phyloP scores from a whole-genome alignment of 2,888 invertebrate species.

The Dolomedes plantarius region DNA sequence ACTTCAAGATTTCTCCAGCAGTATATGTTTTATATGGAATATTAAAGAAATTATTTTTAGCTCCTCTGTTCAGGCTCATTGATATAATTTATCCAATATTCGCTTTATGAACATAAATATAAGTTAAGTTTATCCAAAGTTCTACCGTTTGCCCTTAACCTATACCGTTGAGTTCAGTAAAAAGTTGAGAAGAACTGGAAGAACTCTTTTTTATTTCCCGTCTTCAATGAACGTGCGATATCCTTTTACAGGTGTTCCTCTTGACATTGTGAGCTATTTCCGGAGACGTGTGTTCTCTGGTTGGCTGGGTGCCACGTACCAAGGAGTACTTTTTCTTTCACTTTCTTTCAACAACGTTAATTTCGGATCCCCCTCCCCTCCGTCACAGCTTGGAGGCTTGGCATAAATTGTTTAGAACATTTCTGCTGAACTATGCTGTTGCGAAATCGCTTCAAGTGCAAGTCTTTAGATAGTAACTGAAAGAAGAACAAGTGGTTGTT shows the following conservation, averaged over 20 bases:
- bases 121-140: too few relatives aligned
- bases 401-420: neutral
- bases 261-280: constrained; percentile 57
- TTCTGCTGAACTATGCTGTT: neutral
- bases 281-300: neutral
- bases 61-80: too few relatives aligned
- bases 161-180: too few relatives aligned
- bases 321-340: neutral
- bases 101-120: too few relatives aligned
- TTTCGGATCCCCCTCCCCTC: constrained; percentile 2
- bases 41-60: too few relatives aligned
- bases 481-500: constrained; percentile 21
- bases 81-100: too few relatives aligned
- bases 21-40: too few relatives aligned
- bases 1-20: too few relatives aligned
- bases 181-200: too few relatives aligned
- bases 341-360: neutral
- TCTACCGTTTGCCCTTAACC: too few relatives aligned
- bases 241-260: constrained; percentile 27
- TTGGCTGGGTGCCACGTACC: constrained; percentile 26
- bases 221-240: neutral
- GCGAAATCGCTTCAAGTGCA: neutral
- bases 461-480: neutral
- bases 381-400: neutral
- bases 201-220: too few relatives aligned